These are phyloP conservation scores for Oncorhynchus kisutch DNA, from an alignment of 2,113 vertebrate species.

Conservation along the genomic window DNA sequence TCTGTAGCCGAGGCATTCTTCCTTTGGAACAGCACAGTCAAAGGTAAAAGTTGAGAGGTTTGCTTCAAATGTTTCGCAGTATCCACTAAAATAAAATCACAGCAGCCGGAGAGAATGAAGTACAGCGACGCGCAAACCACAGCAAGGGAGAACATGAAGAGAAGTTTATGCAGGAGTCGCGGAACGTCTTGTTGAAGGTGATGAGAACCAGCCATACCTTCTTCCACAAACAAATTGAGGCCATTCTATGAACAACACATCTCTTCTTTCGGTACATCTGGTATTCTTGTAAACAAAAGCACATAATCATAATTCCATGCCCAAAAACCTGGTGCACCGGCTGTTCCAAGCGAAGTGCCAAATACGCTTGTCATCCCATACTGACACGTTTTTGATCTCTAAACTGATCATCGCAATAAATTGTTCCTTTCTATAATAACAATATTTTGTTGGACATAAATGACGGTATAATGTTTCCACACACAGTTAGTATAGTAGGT, in stretches of 20 bases:
- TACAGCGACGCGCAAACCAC: conserved; percentile 2
- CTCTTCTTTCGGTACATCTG: not conserved
- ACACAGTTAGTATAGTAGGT: not conserved
- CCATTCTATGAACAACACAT: not conserved
- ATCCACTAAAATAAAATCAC: not conserved
- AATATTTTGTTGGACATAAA: not conserved
- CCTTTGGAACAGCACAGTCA: not conserved
- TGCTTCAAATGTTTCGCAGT: not conserved
- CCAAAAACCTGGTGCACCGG: not conserved
- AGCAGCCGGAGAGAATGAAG: conserved; percentile 6
- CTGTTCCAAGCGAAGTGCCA: not conserved
- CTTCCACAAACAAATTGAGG: not conserved
- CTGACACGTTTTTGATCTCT: not conserved
- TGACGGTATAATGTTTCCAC: not conserved
- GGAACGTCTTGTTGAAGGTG: not conserved
- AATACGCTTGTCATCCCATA: not conserved
- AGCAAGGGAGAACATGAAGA: conserved; percentile 6
- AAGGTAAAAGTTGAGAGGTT: not conserved
- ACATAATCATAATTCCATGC: not conserved
- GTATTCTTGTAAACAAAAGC: not conserved
- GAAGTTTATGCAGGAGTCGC: conserved; percentile 7
- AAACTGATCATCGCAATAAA: not conserved
- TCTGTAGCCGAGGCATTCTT: not conserved
- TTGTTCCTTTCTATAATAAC: not conserved
- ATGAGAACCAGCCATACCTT: conserved; percentile 3